Conservation (phyloP, 2,888 invertebrate genomes). For the Eupithecia pulchellata region DNA sequence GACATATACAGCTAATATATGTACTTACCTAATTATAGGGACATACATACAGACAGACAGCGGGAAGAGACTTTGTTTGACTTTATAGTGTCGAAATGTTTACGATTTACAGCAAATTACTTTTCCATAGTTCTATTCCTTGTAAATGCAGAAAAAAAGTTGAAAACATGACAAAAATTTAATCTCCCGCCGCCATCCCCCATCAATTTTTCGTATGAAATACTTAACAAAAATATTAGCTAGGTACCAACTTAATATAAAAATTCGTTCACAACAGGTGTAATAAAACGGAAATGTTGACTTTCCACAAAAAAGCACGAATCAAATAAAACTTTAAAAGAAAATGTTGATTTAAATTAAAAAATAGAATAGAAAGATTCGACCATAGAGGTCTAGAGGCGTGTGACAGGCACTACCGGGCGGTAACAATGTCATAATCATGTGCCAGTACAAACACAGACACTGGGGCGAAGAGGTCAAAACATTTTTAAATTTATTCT, state of each 20-base stretch:
- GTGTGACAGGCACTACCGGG: slow-evolving; percentile 33
- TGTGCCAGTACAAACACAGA: slow-evolving; percentile 24
- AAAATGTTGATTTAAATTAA: slow-evolving; percentile 13
- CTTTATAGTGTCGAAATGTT: too few relatives aligned
- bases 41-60: too few relatives aligned
- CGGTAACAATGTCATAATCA: slow-evolving; percentile 40
- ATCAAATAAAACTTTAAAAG: slow-evolving; percentile 6
- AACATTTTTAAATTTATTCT: not conserved
- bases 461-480: slow-evolving; percentile 23
- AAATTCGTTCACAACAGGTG: not conserved
- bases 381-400: slow-evolving; percentile 23
- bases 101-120: too few relatives aligned
- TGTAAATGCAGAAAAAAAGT: too few relatives aligned
- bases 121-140: too few relatives aligned
- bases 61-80: too few relatives aligned
- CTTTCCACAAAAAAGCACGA: slow-evolving; percentile 11
- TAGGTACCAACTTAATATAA: too few relatives aligned
- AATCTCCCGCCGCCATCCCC: too few relatives aligned
- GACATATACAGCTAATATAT: too few relatives aligned
- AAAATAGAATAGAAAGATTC: slow-evolving; percentile 23
- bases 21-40: too few relatives aligned
- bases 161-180: too few relatives aligned
- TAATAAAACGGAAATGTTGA: slow-evolving; percentile 14
- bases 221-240: not conserved
- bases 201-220: not conserved